Conservation (phyloP, 2,113 vertebrate genomes). For the Syrmaticus mikado region DNA sequence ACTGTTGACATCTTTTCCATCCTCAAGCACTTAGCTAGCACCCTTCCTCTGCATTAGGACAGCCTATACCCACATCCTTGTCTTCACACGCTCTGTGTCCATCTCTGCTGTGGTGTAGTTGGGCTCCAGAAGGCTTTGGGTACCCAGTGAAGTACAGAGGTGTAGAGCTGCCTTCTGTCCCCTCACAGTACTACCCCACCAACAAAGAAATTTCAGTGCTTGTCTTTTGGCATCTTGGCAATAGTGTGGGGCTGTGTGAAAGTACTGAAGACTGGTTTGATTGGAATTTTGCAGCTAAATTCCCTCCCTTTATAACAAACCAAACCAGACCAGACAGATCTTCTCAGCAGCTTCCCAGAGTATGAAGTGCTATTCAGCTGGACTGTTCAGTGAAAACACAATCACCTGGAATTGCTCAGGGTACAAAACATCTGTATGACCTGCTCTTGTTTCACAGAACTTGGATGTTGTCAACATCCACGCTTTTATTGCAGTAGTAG, state of each 20-base stretch:
- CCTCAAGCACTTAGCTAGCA: background rate
- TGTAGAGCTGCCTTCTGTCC: background rate
- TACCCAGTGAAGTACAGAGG: background rate
- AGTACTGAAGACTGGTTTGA: background rate
- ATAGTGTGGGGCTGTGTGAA: background rate
- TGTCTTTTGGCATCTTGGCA: background rate
- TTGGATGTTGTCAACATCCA: background rate
- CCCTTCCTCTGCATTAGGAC: background rate
- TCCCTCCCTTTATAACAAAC: background rate
- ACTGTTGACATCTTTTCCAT: background rate
- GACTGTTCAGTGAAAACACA: background rate
- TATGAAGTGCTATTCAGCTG: background rate
- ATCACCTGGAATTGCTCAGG: background rate
- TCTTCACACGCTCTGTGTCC: background rate
- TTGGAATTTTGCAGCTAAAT: background rate
- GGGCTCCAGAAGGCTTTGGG: fast-evolving
- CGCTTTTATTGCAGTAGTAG: background rate
- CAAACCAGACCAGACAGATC: background rate
- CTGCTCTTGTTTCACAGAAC: background rate
- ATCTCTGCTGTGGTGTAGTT: background rate
- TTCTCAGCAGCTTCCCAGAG: background rate
- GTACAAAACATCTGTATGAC: background rate
- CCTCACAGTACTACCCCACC: background rate
- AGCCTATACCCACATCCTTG: background rate
- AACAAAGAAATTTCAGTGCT: background rate